phyloP scores from a whole-genome alignment of 2,797 vertebrate species.

The Chaunax sp. region DNA sequence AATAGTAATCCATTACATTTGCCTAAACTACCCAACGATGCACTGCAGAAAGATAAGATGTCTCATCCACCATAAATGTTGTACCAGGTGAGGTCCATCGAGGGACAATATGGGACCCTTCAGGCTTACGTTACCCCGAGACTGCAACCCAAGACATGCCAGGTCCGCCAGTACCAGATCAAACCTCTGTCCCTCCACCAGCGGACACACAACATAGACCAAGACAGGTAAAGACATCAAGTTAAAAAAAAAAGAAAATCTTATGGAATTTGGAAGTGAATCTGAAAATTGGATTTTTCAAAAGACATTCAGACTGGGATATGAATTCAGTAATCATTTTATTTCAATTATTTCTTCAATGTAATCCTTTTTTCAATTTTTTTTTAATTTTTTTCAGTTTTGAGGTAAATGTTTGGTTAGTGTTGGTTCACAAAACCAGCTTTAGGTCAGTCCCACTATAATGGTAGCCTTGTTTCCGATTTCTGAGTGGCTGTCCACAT shows the following conservation, averaged over 20 bases:
- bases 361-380: too few species aligned
- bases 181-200: slow-evolving; percentile 98
- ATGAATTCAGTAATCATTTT: too few species aligned
- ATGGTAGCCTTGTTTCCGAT: not conserved
- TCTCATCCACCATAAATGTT: slow-evolving; percentile 19
- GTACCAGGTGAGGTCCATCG: slow-evolving; percentile 94
- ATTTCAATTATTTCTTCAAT: too few species aligned
- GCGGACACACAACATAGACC: slow-evolving; percentile 90
- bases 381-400: not conserved
- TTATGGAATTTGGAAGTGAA: not conserved
- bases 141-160: slow-evolving; percentile 98
- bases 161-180: slow-evolving; percentile 94
- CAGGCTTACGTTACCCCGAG: slow-evolving; percentile 96
- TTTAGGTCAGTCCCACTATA: too few species aligned
- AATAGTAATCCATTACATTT: not conserved
- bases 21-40: not conserved
- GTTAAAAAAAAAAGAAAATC: not conserved
- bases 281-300: not conserved
- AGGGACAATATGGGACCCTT: slow-evolving; percentile 96
- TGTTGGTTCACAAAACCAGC: too few species aligned
- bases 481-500: not conserved
- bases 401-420: not conserved
- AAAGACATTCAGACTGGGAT: too few species aligned
- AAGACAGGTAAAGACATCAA: slow-evolving; percentile 84
- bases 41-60: not conserved